A percentile compares a stretch with the other conserved stretches of the same genome.
phyloP scores from a whole-genome alignment of 1,140 invertebrate species.

The Diabrotica undecimpunctata region DNA sequence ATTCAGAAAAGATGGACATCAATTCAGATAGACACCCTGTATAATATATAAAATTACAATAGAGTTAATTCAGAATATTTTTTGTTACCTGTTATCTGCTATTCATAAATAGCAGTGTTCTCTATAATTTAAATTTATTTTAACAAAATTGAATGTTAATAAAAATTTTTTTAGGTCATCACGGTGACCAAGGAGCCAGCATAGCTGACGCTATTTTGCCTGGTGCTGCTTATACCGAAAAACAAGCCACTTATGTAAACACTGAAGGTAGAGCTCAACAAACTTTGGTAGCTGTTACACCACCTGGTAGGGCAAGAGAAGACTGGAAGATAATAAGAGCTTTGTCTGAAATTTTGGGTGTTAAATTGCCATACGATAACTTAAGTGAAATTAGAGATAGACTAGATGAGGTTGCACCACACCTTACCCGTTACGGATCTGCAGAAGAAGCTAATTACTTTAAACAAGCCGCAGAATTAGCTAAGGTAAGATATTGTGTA shows the following conservation, averaged over 20 bases:
- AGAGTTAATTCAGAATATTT: no score
- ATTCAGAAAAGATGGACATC: no score
- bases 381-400: constrained; percentile 79
- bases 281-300: constrained; percentile 84
- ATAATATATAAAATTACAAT: no score
- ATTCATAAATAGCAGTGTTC: no score
- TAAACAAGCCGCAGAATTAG: constrained; percentile 58
- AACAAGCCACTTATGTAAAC: constrained; percentile 94
- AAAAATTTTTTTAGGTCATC: constrained; percentile 68
- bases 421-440: constrained; percentile 78
- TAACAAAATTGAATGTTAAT: neutral
- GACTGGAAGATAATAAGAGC: constrained; percentile 97
- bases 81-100: no score
- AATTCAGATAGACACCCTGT: no score
- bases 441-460: constrained; percentile 83
- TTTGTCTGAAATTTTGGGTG: constrained; percentile 72
- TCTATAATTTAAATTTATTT: neutral
- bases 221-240: constrained; percentile 98
- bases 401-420: constrained; percentile 82
- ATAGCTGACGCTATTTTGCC: constrained; percentile 93
- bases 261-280: constrained; percentile 96
- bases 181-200: constrained; percentile 89
- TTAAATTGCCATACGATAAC: constrained; percentile 85
- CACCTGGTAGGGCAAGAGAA: constrained; percentile 89
- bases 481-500: constrained; percentile 38